Conservation (phyloP, 2,888 invertebrate species). For the Drosophila seclusa region DNA sequence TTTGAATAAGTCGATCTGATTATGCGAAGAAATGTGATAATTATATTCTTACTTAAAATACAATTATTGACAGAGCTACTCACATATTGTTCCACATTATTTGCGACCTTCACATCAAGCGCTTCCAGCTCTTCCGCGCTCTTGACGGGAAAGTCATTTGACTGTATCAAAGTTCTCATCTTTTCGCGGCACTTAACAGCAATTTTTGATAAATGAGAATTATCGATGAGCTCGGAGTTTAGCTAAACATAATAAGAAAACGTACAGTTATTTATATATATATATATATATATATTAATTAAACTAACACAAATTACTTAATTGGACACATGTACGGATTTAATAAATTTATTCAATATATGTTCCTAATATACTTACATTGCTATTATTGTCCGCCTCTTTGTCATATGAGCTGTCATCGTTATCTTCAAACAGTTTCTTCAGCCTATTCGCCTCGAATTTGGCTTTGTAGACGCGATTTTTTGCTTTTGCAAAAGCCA, state of each 20-base stretch:
- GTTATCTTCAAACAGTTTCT: not conserved
- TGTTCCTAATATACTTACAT: not conserved
- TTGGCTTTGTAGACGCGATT: conserved; percentile 13
- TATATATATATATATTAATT: too few species aligned
- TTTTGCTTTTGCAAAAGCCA: conserved; percentile 3
- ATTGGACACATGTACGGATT: not conserved
- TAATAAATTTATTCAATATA: not conserved
- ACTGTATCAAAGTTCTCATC: conserved; percentile 16
- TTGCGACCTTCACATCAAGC: conserved; percentile 41
- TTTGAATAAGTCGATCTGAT: conserved; percentile 42
- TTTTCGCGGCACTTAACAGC: conserved; percentile 16
- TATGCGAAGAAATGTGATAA: not conserved
- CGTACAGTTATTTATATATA: not conserved
- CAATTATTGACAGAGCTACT: not conserved
- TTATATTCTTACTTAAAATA: not conserved
- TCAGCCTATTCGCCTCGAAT: conserved; percentile 2
- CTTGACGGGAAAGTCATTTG: conserved; percentile 44
- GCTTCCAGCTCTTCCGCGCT: conserved; percentile 31
- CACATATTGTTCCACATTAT: conserved; percentile 47
- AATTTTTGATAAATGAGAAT: conserved; percentile 2
- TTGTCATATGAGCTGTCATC: not conserved
- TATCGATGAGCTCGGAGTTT: not conserved
- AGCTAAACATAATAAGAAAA: not conserved
- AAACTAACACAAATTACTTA: not conserved
- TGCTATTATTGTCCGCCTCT: not conserved